A percentile compares a stretch with the other conserved stretches of the same genome.
Conservation (phyloP, 2,888 invertebrate genomes). For the Drosophila neotestacea region DNA sequence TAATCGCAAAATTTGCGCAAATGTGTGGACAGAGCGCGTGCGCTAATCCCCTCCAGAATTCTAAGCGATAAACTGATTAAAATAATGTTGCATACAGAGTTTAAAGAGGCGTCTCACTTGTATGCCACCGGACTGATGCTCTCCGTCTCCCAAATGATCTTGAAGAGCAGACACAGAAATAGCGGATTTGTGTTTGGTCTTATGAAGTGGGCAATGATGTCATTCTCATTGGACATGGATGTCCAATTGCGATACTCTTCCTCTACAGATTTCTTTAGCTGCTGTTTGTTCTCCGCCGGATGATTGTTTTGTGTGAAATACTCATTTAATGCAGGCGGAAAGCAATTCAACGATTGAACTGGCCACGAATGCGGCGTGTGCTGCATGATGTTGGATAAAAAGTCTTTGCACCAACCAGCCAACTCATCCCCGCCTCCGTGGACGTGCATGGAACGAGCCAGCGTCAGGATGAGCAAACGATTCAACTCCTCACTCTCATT, state of each 20-base stretch:
- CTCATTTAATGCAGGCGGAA: conserved; percentile 94
- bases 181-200: conserved; percentile 96
- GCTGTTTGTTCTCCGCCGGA: conserved; percentile 95
- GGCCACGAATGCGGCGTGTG: conserved; percentile 98
- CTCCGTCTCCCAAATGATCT: conserved; percentile 97
- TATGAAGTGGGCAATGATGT: conserved; percentile 97
- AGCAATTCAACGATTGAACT: conserved; percentile 95
- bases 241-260: conserved; percentile 98
- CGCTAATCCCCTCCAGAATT: conserved; percentile 96
- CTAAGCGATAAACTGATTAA: conserved; percentile 85
- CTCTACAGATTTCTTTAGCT: conserved; percentile 96
- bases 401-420: conserved; percentile 94
- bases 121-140: conserved; percentile 97
- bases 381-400: conserved; percentile 95
- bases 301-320: conserved; percentile 95
- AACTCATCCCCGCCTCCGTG: conserved; percentile 89
- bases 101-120: conserved; percentile 87
- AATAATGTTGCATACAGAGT: neutral
- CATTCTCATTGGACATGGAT: conserved; percentile 98
- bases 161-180: conserved; percentile 97
- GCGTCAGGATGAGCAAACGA: conserved; percentile 95
- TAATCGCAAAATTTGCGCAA: conserved; percentile 97
- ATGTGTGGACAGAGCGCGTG: conserved; percentile 95
- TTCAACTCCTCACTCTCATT: conserved; percentile 98
- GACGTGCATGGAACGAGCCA: conserved; percentile 97